These are phyloP conservation scores for Ashinkailepas kermadecensis DNA, from an alignment of 2,888 invertebrate species.

Conservation along the genomic window DNA sequence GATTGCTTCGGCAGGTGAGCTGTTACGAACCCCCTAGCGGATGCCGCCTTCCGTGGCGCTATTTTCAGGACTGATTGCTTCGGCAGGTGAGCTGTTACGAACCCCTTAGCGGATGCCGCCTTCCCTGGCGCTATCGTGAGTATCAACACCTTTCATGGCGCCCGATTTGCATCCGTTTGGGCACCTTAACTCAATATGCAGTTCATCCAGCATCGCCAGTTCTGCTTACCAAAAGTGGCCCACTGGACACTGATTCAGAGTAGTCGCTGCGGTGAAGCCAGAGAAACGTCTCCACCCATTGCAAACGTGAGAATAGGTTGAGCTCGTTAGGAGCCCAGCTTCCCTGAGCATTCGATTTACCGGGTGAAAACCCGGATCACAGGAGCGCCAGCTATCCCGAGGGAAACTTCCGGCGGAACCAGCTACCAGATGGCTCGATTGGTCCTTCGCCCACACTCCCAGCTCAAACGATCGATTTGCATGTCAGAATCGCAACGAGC, in stretches of 20 bases:
- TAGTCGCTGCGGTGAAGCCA: too few relatives aligned
- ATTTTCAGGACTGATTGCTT: slow-evolving; percentile 55
- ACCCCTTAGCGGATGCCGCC: slow-evolving; percentile 60
- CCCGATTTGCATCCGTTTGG: slow-evolving; percentile 54
- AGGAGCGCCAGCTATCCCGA: slow-evolving; percentile 59
- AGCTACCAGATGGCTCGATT: slow-evolving; percentile 71
- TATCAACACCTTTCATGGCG: slow-evolving; percentile 52
- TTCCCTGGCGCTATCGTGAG: slow-evolving; percentile 51
- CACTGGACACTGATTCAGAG: slow-evolving; percentile 44
- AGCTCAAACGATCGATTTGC: slow-evolving; percentile 71
- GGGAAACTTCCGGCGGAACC: slow-evolving; percentile 68
- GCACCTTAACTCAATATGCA: slow-evolving; percentile 62
- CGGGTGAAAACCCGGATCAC: slow-evolving; percentile 41
- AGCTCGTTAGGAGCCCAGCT: slow-evolving; percentile 60
- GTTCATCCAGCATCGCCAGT: slow-evolving; percentile 71
- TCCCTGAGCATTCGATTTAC: slow-evolving; percentile 51
- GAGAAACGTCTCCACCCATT: slow-evolving; percentile 57
- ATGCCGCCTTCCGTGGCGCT: slow-evolving; percentile 61
- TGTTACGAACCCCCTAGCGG: slow-evolving; percentile 56
- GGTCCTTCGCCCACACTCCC: slow-evolving; percentile 68
- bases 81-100: slow-evolving; percentile 57
- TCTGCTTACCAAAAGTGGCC: slow-evolving; percentile 68
- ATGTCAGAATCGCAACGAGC: slow-evolving; percentile 67
- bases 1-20: slow-evolving; percentile 58
- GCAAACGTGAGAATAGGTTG: slow-evolving; percentile 70